These are phyloP conservation scores for Phocides pigmalion DNA, from an alignment of 1,140 invertebrate species.

Conservation along the genomic window DNA sequence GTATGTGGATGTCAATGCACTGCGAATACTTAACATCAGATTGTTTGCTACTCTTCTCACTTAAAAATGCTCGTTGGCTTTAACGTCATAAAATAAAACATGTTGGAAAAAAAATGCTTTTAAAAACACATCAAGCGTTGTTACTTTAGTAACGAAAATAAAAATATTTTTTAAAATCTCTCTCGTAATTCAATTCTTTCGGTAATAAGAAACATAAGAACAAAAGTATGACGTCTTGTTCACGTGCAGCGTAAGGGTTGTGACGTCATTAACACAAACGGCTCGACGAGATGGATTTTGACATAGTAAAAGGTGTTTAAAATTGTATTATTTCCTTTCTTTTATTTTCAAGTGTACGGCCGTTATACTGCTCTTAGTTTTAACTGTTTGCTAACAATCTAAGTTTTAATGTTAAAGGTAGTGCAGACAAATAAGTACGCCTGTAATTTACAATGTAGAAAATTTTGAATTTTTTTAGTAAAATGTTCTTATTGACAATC, in stretches of 20 bases:
- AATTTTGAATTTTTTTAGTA: too few species aligned
- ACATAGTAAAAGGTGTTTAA: constrained; percentile 33
- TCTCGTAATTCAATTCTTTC: not conserved
- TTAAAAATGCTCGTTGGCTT: too few species aligned
- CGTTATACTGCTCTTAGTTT: not conserved
- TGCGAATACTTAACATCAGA: too few species aligned
- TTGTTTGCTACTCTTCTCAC: too few species aligned
- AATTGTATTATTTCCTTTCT: constrained; percentile 25
- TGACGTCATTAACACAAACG: constrained; percentile 34
- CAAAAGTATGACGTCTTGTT: constrained; percentile 22
- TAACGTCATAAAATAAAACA: too few species aligned
- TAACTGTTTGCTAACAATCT: not conserved
- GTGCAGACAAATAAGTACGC: too few species aligned
- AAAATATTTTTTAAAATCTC: constrained; percentile 22
- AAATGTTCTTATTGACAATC: too few species aligned
- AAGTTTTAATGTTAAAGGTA: not conserved
- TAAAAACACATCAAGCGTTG: too few species aligned
- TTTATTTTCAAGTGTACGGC: not conserved
- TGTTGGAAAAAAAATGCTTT: too few species aligned
- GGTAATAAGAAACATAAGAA: constrained; percentile 11
- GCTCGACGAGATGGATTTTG: constrained; percentile 25
- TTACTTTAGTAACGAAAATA: not conserved
- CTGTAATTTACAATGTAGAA: too few species aligned
- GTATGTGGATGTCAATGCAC: too few species aligned
- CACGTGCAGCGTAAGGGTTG: constrained; percentile 8